Evolutionary conservation across 1,140 invertebrate species (phyloP).

Genomic region (Rhynchophorus ferrugineus): DNA sequence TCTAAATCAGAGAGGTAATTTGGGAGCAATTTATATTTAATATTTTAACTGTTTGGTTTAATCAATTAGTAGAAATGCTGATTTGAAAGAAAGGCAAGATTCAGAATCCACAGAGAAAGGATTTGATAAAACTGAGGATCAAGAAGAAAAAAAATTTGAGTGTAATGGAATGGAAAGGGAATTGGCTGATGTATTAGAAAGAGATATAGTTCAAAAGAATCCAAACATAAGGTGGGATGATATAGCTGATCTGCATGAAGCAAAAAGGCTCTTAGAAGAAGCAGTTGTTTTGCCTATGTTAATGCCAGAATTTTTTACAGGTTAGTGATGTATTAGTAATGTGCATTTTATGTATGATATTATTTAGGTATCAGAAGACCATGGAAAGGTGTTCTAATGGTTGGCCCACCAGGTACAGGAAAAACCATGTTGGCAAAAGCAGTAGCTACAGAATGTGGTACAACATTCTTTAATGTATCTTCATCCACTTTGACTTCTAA

Average conservation of each 20-base stretch:
- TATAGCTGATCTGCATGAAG: conserved; percentile 93
- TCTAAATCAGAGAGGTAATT: conserved; percentile 32
- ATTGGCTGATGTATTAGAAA: conserved; percentile 88
- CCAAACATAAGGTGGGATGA: conserved; percentile 96
- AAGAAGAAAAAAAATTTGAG: conserved; percentile 87
- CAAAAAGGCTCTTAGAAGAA: conserved; percentile 92
- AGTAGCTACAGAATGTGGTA: conserved; percentile 97
- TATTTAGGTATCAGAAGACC: conserved; percentile 60
- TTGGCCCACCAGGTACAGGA: conserved; percentile 93
- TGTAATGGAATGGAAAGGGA: conserved; percentile 83
- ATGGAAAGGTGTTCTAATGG: conserved; percentile 95
- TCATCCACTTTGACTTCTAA: conserved; percentile 96
- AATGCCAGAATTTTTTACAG: conserved; percentile 98
- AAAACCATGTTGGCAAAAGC: conserved; percentile 99
- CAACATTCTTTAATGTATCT: conserved; percentile 99
- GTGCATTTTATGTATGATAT: not conserved
- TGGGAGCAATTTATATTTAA: not conserved
- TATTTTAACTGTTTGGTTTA: not conserved
- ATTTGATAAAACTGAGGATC: conserved; percentile 50
- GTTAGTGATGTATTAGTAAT: conserved; percentile 13
- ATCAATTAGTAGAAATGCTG: not conserved
- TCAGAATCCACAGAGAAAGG: conserved; percentile 51
- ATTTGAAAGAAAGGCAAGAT: conserved; percentile 26
- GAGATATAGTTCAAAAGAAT: conserved; percentile 97
- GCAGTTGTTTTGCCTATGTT: conserved; percentile 96